phyloP scores from a whole-genome alignment of 2,797 vertebrate genomes.

The Pipistrellus pipistrellus region DNA sequence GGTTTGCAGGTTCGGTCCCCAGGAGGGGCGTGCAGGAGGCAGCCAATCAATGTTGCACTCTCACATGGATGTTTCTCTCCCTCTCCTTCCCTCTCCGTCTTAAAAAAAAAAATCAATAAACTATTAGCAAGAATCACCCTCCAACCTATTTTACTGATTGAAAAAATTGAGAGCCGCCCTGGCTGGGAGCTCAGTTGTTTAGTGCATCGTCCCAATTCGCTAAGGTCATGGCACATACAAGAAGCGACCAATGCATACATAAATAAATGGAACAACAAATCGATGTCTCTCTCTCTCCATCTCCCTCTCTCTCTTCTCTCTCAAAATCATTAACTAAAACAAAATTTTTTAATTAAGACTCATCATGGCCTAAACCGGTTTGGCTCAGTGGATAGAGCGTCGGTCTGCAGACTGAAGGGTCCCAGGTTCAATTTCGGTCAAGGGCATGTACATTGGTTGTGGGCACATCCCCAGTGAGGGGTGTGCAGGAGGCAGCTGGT shows the following conservation, averaged over 20 bases:
- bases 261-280: neutral
- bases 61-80: neutral
- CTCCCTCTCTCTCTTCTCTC: neutral
- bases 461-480: too few relatives aligned
- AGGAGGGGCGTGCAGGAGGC: neutral
- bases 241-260: neutral
- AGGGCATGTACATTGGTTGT: too few relatives aligned
- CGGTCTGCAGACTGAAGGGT: too few relatives aligned
- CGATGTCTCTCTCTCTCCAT: neutral
- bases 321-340: neutral
- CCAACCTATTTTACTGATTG: neutral
- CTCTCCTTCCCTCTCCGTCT: neutral
- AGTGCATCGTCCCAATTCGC: neutral
- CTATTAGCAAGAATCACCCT: neutral
- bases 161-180: neutral
- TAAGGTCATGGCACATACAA: neutral
- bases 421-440: too few relatives aligned
- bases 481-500: too few relatives aligned
- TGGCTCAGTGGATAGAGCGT: too few relatives aligned
- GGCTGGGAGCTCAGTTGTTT: too few relatives aligned
- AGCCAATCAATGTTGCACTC: neutral
- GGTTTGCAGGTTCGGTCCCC: neutral
- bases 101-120: neutral
- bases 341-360: neutral
- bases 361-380: neutral